phyloP scores from a whole-genome alignment of 2,888 invertebrate species.

The Andrena dorsata region DNA sequence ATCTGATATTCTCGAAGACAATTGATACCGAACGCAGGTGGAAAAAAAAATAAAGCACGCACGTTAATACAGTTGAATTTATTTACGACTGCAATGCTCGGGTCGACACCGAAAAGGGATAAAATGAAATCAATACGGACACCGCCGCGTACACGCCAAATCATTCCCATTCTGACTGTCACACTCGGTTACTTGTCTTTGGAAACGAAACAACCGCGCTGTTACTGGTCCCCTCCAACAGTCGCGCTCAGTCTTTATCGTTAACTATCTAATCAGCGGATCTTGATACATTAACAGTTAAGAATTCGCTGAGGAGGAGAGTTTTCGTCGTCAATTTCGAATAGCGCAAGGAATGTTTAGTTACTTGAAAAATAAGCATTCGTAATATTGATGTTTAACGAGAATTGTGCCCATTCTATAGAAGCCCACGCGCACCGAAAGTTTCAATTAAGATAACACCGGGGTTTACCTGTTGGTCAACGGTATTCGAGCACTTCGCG shows the following conservation, averaged over 20 bases:
- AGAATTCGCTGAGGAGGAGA: too few species aligned
- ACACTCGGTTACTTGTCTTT: conserved; percentile 22
- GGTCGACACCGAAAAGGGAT: conserved; percentile 1
- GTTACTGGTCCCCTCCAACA: neutral
- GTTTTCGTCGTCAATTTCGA: neutral
- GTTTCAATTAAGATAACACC: neutral
- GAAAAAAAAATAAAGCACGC: too few species aligned
- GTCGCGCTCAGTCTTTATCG: conserved; percentile 20
- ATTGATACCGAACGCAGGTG: neutral
- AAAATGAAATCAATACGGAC: conserved; percentile 50
- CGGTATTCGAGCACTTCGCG: conserved; percentile 15
- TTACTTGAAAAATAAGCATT: neutral
- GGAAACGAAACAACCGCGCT: conserved; percentile 3
- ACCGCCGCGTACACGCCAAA: conserved; percentile 17
- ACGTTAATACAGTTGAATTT: conserved; percentile 2
- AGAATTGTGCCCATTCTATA: neutral
- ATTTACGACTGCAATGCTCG: neutral
- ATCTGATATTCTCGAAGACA: neutral
- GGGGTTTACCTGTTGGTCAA: conserved; percentile 47
- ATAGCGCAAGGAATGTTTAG: neutral
- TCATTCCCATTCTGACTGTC: conserved; percentile 32
- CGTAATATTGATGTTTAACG: too few species aligned
- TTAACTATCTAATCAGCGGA: conserved; percentile 34
- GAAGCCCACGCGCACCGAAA: neutral
- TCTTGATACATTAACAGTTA: neutral